Evolutionary conservation across 2,113 vertebrate species (phyloP).

Genomic region (Pelmatolapia mariae): DNA sequence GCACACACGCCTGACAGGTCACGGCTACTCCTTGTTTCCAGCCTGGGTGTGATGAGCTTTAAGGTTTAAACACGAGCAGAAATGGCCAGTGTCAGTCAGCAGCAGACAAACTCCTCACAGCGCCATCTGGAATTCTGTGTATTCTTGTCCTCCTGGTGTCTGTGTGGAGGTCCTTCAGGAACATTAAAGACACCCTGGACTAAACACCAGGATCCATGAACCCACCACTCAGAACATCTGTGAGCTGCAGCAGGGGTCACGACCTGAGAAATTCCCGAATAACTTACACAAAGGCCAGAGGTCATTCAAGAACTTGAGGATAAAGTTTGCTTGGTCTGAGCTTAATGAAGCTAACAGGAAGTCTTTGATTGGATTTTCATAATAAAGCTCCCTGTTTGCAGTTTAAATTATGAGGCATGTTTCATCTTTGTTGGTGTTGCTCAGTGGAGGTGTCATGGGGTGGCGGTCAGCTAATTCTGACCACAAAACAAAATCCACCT

Average conservation of each 20-base stretch:
- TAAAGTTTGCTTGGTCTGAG: not conserved
- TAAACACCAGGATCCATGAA: not conserved
- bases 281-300: not conserved
- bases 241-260: not conserved
- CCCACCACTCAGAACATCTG: not conserved
- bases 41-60: not conserved
- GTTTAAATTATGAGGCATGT: not conserved
- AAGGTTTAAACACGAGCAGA: not conserved
- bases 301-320: not conserved
- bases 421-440: not conserved
- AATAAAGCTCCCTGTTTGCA: not conserved
- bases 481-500: not conserved
- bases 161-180: not conserved
- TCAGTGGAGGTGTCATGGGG: not conserved
- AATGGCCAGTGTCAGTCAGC: not conserved
- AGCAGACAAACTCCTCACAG: not conserved
- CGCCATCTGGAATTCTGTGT: not conserved
- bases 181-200: not conserved
- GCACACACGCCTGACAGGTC: no score
- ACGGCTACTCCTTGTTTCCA: not conserved
- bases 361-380: not conserved
- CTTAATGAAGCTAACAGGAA: not conserved
- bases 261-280: not conserved
- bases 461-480: not conserved
- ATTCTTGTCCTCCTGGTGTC: not conserved